A percentile compares a stretch with the other conserved stretches of the same genome.
These are phyloP conservation scores for Phataginus tricuspis DNA, from an alignment of 2,797 vertebrate species.

Conservation along the genomic window DNA sequence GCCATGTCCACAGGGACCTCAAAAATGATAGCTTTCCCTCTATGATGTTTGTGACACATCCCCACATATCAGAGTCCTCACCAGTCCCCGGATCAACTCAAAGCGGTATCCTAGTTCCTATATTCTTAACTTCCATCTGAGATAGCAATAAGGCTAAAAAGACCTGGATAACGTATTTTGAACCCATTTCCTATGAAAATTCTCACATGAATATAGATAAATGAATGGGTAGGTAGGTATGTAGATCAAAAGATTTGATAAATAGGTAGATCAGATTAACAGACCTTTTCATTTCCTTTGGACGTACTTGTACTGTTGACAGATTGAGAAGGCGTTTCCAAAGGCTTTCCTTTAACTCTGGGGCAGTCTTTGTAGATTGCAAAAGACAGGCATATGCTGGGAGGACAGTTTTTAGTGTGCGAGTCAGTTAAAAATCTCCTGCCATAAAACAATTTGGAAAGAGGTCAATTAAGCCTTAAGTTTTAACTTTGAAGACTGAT, in stretches of 20 bases:
- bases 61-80: rapidly evolving
- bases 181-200: neutral
- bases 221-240: neutral
- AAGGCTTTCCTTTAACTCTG: conserved; percentile 18
- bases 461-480: conserved; percentile 55
- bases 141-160: neutral
- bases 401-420: conserved; percentile 1
- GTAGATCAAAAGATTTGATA: too few relatives aligned
- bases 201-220: neutral
- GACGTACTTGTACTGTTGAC: neutral
- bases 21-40: rapidly evolving
- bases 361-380: neutral
- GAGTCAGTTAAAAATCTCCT: conserved; percentile 34
- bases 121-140: neutral
- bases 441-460: conserved; percentile 51
- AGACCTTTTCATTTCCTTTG: neutral
- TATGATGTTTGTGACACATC: neutral
- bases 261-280: neutral
- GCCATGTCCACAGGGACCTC: neutral
- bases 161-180: rapidly evolving
- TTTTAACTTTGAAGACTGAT: conserved; percentile 46
- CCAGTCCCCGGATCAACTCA: neutral
- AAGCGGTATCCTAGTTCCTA: neutral
- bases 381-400: neutral
- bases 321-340: neutral